Evolutionary conservation across 2,888 invertebrate species (phyloP).

Genomic region (Eristalis pertinax): DNA sequence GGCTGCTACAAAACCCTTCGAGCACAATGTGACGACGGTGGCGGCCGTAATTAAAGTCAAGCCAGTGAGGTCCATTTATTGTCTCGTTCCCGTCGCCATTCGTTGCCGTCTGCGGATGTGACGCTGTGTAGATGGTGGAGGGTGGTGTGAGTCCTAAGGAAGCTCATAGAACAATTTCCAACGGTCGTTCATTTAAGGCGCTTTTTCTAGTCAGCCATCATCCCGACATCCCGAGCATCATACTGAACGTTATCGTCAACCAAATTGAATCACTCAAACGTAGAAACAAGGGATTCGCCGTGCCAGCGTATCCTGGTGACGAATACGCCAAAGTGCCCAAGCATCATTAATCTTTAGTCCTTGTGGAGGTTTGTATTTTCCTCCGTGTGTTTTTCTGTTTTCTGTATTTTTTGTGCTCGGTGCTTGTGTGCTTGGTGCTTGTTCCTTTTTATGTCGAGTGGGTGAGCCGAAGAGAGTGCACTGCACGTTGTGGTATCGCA

Average conservation of each 20-base stretch:
- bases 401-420: neutral
- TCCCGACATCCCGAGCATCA: neutral
- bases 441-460: conserved; percentile 5
- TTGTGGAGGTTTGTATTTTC: conserved; percentile 28
- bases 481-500: conserved; percentile 40
- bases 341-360: conserved; percentile 69
- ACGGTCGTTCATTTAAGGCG: neutral
- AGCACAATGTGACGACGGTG: conserved; percentile 14
- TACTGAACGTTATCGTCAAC: conserved; percentile 31
- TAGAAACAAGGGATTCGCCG: conserved; percentile 50
- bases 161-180: neutral
- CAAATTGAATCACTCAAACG: conserved; percentile 62
- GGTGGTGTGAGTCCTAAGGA: neutral
- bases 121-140: neutral
- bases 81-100: conserved; percentile 23
- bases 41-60: conserved; percentile 37
- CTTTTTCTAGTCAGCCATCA: conserved; percentile 20
- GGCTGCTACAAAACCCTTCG: conserved; percentile 1
- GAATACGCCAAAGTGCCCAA: conserved; percentile 62
- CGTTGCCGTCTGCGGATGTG: neutral
- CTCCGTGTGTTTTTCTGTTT: neutral
- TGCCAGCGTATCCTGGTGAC: conserved; percentile 50
- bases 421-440: neutral
- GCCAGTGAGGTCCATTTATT: conserved; percentile 36
- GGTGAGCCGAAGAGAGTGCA: conserved; percentile 12